Percentiles rank a stretch among this genome's conserved stretches.
phyloP scores from a whole-genome alignment of 2,888 invertebrate genomes.

The Xanthia togata region DNA sequence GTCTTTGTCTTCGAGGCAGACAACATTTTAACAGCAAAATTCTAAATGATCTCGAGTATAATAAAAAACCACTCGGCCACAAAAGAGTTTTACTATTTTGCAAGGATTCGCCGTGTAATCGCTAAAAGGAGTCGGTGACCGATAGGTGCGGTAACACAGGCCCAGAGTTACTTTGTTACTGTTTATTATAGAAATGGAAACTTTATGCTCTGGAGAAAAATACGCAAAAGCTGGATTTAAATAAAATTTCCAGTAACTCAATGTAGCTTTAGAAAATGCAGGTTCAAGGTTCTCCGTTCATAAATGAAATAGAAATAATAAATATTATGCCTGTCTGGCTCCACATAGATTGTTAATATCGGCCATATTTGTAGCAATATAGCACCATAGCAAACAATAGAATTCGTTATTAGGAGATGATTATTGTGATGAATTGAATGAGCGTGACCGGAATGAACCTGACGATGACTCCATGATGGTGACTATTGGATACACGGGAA shows the following conservation, averaged over 20 bases:
- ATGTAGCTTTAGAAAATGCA: background rate
- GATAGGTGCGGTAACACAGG: constrained; percentile 31
- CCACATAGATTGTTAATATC: constrained; percentile 12
- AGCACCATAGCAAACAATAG: constrained; percentile 71
- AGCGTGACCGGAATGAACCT: constrained; percentile 76
- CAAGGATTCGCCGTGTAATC: constrained; percentile 28
- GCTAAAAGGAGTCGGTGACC: constrained; percentile 54
- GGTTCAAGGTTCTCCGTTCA: background rate
- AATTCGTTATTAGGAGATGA: constrained; percentile 76
- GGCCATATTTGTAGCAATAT: constrained; percentile 30
- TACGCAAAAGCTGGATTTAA: background rate
- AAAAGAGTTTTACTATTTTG: constrained; percentile 5
- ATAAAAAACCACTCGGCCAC: background rate
- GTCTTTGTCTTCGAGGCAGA: constrained; percentile 6
- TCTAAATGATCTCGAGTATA: background rate
- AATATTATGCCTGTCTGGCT: constrained; percentile 10
- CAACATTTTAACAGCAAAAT: background rate
- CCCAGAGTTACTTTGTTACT: background rate
- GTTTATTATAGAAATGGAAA: constrained; percentile 30
- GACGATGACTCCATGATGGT: constrained; percentile 27
- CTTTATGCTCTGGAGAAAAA: background rate
- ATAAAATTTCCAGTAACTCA: background rate
- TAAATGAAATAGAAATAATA: constrained; percentile 16
- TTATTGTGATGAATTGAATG: constrained; percentile 71
- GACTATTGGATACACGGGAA: constrained; percentile 1